Base-by-base conservation (phyloP, 1,140 invertebrate genomes). In the Drosophila arizonae region DNA sequence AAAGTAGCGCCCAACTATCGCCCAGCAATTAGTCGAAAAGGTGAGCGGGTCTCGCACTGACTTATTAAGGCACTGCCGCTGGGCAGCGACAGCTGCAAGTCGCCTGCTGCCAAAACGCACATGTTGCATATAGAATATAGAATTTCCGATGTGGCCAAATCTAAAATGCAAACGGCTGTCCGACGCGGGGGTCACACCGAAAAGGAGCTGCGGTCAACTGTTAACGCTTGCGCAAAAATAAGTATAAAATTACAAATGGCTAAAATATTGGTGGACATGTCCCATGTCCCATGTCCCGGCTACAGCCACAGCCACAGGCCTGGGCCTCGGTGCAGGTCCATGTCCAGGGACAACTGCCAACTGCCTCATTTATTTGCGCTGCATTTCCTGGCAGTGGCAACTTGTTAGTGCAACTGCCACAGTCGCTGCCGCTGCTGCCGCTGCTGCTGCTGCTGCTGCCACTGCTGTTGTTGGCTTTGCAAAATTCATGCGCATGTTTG, bases 401-500 rank as follows among this genome's bases (percentile, higher is more conserved):
- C 73, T 77, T 77, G 81, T 82, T 79, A 78, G 76, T 81, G 67
- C 76, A 45, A 52, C 70, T 55, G 68, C 67, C 60, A 33, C 43
- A 55, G 66, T 28, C 52, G 57, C 55, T 65, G 46, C 26, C 55
- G 57, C 9, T 24, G 28, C 6, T 3, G 28, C 1, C 2, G 26
- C 26, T 28, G 26, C 28, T 30, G 28, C 6, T 41, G 57, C 55
- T 65, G 66, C 39, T 46, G 57, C 55, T 65, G 66, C 39, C 46
- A 52, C 55, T 65, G 33, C 6, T 65, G 70, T 54, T 43, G 56
- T 58, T 67, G 50, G 57, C 24, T 52, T 62, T 65, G 76, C 78
- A 70, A 87, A 86, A 86, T 86, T 86, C 82, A 86, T 86, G 81
- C 81, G 82, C 81, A 86, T 86, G 81, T 86, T 86, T 86, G 67